Base-by-base conservation (phyloP, 2,113 vertebrate genomes). In the Recurvirostra avosetta region DNA sequence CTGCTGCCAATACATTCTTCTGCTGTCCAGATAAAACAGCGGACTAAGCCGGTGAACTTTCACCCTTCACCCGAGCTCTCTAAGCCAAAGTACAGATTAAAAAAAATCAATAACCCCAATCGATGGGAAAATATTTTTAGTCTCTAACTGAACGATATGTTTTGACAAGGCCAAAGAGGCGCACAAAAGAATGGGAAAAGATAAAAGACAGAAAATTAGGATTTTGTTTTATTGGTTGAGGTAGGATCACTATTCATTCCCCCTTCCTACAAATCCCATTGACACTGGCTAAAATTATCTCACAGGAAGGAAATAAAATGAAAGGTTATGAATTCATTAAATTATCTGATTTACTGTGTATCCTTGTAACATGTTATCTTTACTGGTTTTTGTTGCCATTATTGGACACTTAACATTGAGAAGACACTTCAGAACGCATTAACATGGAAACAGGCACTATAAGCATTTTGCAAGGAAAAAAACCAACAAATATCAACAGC, bases 51-150 rank as follows among this genome's bases (percentile, higher is more conserved):
- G 58, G 92, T 98, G 98, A 98, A 98, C 98, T 98, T 98, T 99
- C 98, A 99, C 98, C 98, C 98, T 98, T 98, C 98, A 98, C 98
- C 98, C 97, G 11, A 94, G 98, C 98, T 98, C 98, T 98, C 98
- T 98, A 98, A 98, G 98, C 98, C 98, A 98, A 98, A 98, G 98
- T 98, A 98, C 98, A 98, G 98, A 98, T 98, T 98, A 97, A 98
- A 98, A 98, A 99, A 99, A 99, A 98, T 98, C 98, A 98, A 99
- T 99, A 97, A 94, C 97, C 91, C 97, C 97, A 98, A 98, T 99
- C 98, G 97, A 99, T 99, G 98, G 89, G 98, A 98, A 98, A 98
- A 98, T 98, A 98, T 98, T 98, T 98, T 98, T 98, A 97, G 97
- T 98, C 98, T 98, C 98, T 98, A 98, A 98, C 98, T 98, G 98